Base-by-base conservation (phyloP, 2,113 vertebrate species). In the Hystrix cristata region DNA sequence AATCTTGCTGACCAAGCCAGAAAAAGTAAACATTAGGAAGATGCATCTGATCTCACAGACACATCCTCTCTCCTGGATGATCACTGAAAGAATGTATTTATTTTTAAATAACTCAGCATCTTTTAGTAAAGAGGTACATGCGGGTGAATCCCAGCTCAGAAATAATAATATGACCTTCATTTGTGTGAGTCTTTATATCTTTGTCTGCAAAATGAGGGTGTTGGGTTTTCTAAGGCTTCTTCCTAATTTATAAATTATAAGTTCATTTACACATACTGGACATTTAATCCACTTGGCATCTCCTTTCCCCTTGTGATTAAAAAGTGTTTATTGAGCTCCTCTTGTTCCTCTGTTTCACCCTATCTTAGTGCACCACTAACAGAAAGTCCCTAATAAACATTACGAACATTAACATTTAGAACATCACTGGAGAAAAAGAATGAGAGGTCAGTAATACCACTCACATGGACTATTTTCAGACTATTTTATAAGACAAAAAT, bases 381-480 rank as follows among this genome's bases (percentile, higher is more conserved):
- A 88, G 27, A 91, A 96, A 91, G 55, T 78, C 34, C 25, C 12
- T 12, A 90, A 16, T 59, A 86, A 95, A 64, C 57, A 80, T 69
- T 88, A 89, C 25, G 78, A 19, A 31, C 34, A 46, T 5, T 5
- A 80, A 90, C 9, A 78, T 57, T 94, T 95, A 89, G 64, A 69
- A 71, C 71, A 92, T 72, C 11, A 7, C 12, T 55, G 51, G 83
- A 81, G 81, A 94, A 90, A 85, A 92, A 38, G 59, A 27, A 13
- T 2, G 5, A 94, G 78, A 67, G 29, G 12, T 83, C 29, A 65
- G 15, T 51, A 78, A 82, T 12, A 43, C 18, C 78, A 59, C 78
- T 57, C 84, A 76, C 38, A 53, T n/a, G 65, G 62, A 67, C n/a
- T 34, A 3, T 53, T 67, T 95, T 67, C 53, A 89, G 65, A 79